Conservation (phyloP, 2,888 invertebrate species). For the Drosophila neutralis region DNA sequence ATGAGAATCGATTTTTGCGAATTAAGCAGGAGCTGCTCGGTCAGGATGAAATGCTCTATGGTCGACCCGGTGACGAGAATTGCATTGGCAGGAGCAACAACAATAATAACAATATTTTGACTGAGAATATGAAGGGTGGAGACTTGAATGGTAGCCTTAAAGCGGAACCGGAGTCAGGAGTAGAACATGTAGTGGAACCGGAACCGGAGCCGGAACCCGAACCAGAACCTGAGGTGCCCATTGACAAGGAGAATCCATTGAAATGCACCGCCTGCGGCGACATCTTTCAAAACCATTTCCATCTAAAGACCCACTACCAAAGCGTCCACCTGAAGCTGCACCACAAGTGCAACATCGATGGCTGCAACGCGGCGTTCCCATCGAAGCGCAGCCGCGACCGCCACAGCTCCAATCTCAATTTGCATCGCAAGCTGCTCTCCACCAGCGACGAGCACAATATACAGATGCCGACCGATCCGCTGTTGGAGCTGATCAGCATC, state of each 20-base stretch:
- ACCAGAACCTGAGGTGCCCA: slow-evolving; percentile 91
- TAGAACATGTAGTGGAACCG: slow-evolving; percentile 24
- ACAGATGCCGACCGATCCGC: slow-evolving; percentile 57
- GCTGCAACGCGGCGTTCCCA: slow-evolving; percentile 97
- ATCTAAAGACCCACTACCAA: slow-evolving; percentile 97
- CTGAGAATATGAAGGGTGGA: slow-evolving; percentile 24
- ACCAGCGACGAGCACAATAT: slow-evolving; percentile 85
- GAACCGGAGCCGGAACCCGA: slow-evolving; percentile 59
- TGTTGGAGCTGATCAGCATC: slow-evolving; percentile 73
- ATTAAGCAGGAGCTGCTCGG: slow-evolving; percentile 79
- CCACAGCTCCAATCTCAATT: slow-evolving; percentile 95
- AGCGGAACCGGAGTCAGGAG: slow-evolving; percentile 43
- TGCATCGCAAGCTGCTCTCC: slow-evolving; percentile 95
- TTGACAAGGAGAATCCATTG: slow-evolving; percentile 95
- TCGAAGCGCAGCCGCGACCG: slow-evolving; percentile 96
- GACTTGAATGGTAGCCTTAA: slow-evolving; percentile 39
- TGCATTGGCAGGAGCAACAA: slow-evolving; percentile 43
- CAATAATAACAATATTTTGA: slow-evolving; percentile 37
- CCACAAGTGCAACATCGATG: slow-evolving; percentile 97
- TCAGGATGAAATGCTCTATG: slow-evolving; percentile 37
- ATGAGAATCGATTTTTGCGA: slow-evolving; percentile 74
- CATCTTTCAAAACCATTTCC: slow-evolving; percentile 96
- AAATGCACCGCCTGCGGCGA: slow-evolving; percentile 97
- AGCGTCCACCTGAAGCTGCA: slow-evolving; percentile 97
- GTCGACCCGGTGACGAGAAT: slow-evolving; percentile 20